Base-by-base conservation (phyloP, 2,888 invertebrate species). In the Ormyrus labotus region DNA sequence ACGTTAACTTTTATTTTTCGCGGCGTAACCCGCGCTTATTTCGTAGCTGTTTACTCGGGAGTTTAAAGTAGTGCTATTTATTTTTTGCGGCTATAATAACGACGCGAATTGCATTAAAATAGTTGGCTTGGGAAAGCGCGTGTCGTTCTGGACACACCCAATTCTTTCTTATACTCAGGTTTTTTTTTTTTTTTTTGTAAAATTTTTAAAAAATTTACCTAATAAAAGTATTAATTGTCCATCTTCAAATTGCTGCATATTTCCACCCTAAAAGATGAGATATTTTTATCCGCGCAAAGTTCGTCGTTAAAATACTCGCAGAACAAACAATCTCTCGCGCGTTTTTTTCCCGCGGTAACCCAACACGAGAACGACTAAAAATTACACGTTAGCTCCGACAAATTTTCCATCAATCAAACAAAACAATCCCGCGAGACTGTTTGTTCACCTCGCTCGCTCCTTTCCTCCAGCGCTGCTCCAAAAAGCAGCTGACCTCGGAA, bases 71-170 rank as follows among this genome's bases (percentile, higher is more conserved):
- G 47, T 69, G 55, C 63, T 55, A 70, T 77, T 77, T 57, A 65
- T 34, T 64, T 77, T 69, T 71, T 77, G 64, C 64, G 6, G n/a
- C 57, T 65, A 71, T 71, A 77, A 64, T 58, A 13, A 13, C 55
- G 45, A 58, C n/a, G 61, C 19, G 19, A 10, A 69, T 63, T 63
- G 70, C 63, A 71, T 77, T 64, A 76, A 50, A 58, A 45, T n/a
- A 48, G n/a, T 51, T 60, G 60, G 63, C 47, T 55, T 47, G 48
- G 11, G 53, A 67, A 51, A 68, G 48, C 57, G 10, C 48, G 19
- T 53, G 51, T 34, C 19, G 11, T 48, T 0, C 9, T 50, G 11
- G 61, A 47, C 72, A 73, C 72, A 61, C 72, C 72, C 64, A 64
- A 73, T 34, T 75, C 45, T 67, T 67, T 75, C 74, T 75, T 58